Evolutionary conservation across 2,797 vertebrate species (phyloP).

Genomic region (Brotula barbata): DNA sequence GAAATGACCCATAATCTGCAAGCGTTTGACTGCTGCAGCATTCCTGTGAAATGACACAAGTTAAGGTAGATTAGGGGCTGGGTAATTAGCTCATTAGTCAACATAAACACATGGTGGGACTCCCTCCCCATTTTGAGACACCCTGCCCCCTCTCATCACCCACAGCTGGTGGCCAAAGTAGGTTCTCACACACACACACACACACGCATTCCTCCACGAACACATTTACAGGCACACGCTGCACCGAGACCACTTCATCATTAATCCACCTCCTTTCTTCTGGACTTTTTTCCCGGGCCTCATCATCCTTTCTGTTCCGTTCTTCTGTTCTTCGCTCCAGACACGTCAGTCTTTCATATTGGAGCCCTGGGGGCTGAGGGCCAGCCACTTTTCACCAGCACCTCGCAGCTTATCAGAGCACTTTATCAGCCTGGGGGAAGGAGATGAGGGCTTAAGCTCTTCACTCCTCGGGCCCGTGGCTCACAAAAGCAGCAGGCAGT

Average conservation of each 20-base stretch:
- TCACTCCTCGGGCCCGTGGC: conserved; percentile 73
- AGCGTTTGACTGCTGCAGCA: conserved; percentile 79
- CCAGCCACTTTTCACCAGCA: conserved; percentile 81
- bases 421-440: conserved; percentile 90
- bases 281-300: conserved; percentile 41
- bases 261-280: conserved; percentile 58
- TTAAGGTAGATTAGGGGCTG: conserved; percentile 78
- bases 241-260: conserved; percentile 62
- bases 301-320: conserved; percentile 62
- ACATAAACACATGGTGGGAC: conserved; percentile 80
- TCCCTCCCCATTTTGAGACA: conserved; percentile 58
- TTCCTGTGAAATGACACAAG: conserved; percentile 87
- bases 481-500: conserved; percentile 82
- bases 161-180: conserved; percentile 75
- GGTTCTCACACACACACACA: conserved; percentile 26
- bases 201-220: conserved; percentile 18
- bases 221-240: conserved; percentile 36
- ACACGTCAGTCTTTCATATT: conserved; percentile 87
- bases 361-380: conserved; percentile 79
- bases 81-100: conserved; percentile 85
- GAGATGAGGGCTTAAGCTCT: conserved; percentile 90
- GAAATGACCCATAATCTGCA: conserved; percentile 83
- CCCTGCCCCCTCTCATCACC: conserved; percentile 45
- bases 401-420: conserved; percentile 92
- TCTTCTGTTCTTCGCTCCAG: conserved; percentile 59